phyloP scores from a whole-genome alignment of 2,797 vertebrate species.

The Cetoscarus ocellatus region DNA sequence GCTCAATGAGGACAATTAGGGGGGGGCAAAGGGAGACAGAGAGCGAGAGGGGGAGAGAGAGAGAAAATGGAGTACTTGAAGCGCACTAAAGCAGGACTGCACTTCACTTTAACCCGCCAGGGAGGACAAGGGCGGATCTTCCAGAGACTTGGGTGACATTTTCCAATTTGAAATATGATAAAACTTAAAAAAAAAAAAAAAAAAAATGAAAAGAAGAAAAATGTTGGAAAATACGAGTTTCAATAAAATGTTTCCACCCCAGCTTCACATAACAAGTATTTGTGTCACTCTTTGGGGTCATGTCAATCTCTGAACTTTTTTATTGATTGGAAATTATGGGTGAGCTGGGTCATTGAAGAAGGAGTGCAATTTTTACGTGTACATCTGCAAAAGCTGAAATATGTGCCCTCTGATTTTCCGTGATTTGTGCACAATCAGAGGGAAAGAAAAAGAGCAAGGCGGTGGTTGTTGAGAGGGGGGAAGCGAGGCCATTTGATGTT shows the following conservation, averaged over 20 bases:
- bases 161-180: constrained; percentile 32
- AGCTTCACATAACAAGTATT: constrained; percentile 2
- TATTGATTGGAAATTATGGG: constrained; percentile 67
- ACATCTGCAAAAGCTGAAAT: constrained; percentile 43
- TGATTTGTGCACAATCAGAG: constrained; percentile 69
- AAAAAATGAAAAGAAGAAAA: background rate
- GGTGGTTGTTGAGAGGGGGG: constrained; percentile 11
- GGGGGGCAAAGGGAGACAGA: constrained; percentile 46
- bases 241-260: background rate
- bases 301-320: constrained; percentile 62
- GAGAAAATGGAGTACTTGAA: constrained; percentile 65
- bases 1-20: constrained; percentile 88
- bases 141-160: constrained; percentile 36
- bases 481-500: constrained; percentile 85
- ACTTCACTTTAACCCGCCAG: constrained; percentile 66
- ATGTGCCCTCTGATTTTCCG: constrained; percentile 56
- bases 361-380: constrained; percentile 39
- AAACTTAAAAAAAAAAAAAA: background rate
- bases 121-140: constrained; percentile 69
- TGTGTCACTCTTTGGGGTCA: constrained; percentile 54
- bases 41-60: constrained; percentile 13
- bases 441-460: constrained; percentile 28
- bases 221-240: too few relatives aligned
- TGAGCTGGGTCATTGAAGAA: constrained; percentile 24
- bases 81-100: constrained; percentile 64